Evolutionary conservation across 2,888 invertebrate species (phyloP).

Genomic region (Charanyca ferruginea): DNA sequence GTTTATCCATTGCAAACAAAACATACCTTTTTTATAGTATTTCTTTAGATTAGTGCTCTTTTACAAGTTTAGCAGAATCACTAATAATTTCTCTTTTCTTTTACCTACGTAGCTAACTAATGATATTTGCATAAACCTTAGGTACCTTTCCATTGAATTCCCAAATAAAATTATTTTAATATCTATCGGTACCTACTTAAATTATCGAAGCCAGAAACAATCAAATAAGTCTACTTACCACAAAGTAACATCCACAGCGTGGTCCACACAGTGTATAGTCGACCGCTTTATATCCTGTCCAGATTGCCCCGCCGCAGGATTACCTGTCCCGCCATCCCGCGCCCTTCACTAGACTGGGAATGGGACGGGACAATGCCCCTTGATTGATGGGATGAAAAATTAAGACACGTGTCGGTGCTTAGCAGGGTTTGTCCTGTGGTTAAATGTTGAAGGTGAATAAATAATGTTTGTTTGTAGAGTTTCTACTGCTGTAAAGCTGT

Average conservation of each 20-base stretch:
- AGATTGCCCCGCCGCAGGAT: constrained; percentile 55
- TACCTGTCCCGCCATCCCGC: constrained; percentile 47
- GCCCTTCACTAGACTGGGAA: constrained; percentile 16
- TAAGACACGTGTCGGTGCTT: constrained; percentile 16
- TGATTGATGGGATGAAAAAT: constrained; percentile 45
- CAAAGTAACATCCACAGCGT: background rate
- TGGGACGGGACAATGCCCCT: constrained; percentile 1
- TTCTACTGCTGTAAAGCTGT: too few species aligned
- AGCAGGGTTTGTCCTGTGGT: constrained; percentile 12
- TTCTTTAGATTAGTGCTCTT: too few species aligned
- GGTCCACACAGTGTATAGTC: constrained; percentile 27
- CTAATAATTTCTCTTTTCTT: too few species aligned
- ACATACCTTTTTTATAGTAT: too few species aligned
- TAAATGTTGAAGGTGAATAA: background rate
- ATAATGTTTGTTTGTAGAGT: background rate
- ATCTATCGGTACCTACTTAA: background rate
- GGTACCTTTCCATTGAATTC: too few species aligned
- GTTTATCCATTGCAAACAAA: too few species aligned
- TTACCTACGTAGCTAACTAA: too few species aligned
- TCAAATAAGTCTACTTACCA: background rate
- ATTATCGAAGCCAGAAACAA: background rate
- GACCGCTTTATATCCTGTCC: constrained; percentile 69
- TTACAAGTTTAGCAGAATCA: too few species aligned
- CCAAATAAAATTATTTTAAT: too few species aligned
- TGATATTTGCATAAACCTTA: too few species aligned